Evolutionary conservation across 2,113 vertebrate species (phyloP).

Genomic region (Condylura cristata): DNA sequence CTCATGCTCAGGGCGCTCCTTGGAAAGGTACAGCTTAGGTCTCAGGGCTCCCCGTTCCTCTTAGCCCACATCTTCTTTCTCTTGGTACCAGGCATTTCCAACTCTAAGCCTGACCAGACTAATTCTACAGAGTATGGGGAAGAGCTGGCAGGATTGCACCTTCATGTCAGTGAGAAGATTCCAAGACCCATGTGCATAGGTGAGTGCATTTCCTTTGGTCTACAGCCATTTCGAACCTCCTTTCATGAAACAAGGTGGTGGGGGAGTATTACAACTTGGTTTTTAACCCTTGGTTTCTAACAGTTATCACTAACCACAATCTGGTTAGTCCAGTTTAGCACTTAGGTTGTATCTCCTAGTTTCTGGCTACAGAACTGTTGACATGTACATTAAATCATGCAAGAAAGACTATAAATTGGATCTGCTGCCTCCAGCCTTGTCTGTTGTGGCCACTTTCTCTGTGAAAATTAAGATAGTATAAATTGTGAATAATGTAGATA

Average conservation of each 20-base stretch:
- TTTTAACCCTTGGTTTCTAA: not conserved
- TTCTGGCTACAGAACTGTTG: not conserved
- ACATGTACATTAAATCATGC: not conserved
- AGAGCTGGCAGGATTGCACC: conserved; percentile 22
- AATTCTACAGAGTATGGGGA: not conserved
- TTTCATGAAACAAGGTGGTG: not conserved
- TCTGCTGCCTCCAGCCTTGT: not conserved
- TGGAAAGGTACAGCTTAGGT: not conserved
- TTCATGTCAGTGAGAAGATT: conserved; percentile 22
- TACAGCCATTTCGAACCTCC: not conserved
- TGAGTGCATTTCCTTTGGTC: conserved; percentile 9
- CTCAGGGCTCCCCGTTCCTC: not conserved
- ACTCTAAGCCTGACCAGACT: conserved; percentile 43
- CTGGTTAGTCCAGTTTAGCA: not conserved
- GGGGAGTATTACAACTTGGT: not conserved
- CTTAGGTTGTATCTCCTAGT: not conserved
- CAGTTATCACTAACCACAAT: not conserved
- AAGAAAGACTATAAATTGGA: not conserved
- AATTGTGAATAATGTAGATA: not conserved
- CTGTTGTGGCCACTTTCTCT: not conserved
- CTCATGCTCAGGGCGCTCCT: not conserved
- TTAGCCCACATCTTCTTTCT: not conserved
- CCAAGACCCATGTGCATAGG: conserved; percentile 11
- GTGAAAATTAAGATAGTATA: not conserved
- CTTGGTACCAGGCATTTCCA: conserved; percentile 52